A percentile compares a stretch with the other conserved stretches of the same genome.
Evolutionary conservation across 2,797 vertebrate genomes (phyloP).

Genomic region (Urocyon cinereoargenteus): DNA sequence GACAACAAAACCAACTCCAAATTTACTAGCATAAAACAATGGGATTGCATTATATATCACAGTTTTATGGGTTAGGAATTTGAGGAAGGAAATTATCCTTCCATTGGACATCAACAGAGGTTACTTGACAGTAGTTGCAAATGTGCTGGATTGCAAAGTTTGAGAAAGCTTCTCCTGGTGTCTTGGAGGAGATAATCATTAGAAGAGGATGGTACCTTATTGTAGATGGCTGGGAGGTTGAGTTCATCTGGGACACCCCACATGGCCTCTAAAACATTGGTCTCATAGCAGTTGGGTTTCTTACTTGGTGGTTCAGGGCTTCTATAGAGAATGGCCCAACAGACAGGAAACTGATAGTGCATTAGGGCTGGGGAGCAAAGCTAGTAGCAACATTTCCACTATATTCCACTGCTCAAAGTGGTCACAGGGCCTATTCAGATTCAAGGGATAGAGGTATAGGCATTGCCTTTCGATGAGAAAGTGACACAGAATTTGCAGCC

Average conservation of each 20-base stretch:
- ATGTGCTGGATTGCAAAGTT: background rate
- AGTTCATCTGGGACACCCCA: background rate
- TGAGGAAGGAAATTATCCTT: background rate
- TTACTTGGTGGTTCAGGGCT: background rate
- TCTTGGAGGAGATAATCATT: background rate
- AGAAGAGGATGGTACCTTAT: background rate
- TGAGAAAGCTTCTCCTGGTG: background rate
- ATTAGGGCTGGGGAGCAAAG: background rate
- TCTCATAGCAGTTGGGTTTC: background rate
- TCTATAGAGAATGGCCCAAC: background rate
- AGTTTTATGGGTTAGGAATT: background rate
- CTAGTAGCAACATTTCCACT: background rate
- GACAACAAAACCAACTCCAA: background rate
- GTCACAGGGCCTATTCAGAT: background rate
- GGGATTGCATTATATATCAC: background rate
- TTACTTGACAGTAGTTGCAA: background rate
- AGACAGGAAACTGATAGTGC: background rate
- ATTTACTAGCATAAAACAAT: background rate
- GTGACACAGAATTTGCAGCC: background rate
- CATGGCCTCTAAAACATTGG: accelerated
- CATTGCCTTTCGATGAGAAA: background rate
- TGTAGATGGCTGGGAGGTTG: background rate
- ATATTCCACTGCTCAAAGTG: background rate
- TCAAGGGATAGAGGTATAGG: background rate
- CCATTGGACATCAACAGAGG: background rate